A percentile compares a stretch with the other conserved stretches of the same genome.
Conservation (phyloP, 1,140 invertebrate genomes). For the Penaeus japonicus region DNA sequence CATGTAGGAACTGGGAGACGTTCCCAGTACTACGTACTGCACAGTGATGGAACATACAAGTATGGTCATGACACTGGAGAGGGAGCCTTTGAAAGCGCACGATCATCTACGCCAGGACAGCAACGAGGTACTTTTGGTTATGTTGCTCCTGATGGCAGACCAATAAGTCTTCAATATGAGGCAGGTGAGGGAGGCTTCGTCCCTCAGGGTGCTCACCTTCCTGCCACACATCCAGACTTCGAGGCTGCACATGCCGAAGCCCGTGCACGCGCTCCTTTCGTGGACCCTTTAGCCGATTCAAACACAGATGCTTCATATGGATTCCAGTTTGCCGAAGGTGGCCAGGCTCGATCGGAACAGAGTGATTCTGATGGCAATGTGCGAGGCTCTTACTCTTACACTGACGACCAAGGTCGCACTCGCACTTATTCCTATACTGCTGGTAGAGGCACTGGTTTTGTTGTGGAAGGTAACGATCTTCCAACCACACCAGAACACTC, state of each 20-base stretch:
- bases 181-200: constrained; percentile 52
- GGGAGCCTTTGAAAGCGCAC: constrained; percentile 49
- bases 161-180: constrained; percentile 40
- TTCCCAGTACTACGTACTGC: no score
- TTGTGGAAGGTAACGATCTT: constrained; percentile 44
- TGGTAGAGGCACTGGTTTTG: constrained; percentile 49
- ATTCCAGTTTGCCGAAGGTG: constrained; percentile 59
- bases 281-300: constrained; percentile 40
- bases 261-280: constrained; percentile 26
- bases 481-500: constrained; percentile 21
- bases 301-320: constrained; percentile 57
- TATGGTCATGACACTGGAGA: constrained; percentile 54
- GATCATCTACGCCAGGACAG: not conserved
- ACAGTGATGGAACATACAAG: constrained; percentile 51
- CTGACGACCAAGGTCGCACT: constrained; percentile 57
- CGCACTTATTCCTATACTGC: constrained; percentile 47
- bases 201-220: constrained; percentile 42
- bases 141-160: constrained; percentile 40
- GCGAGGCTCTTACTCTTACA: constrained; percentile 62
- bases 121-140: constrained; percentile 48
- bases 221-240: constrained; percentile 21
- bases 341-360: constrained; percentile 57
- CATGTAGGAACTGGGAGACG: no score
- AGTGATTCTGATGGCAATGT: constrained; percentile 61
- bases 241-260: constrained; percentile 22